Evolutionary conservation across 1,140 invertebrate genomes (phyloP).

Genomic region (Orussus abietinus): DNA sequence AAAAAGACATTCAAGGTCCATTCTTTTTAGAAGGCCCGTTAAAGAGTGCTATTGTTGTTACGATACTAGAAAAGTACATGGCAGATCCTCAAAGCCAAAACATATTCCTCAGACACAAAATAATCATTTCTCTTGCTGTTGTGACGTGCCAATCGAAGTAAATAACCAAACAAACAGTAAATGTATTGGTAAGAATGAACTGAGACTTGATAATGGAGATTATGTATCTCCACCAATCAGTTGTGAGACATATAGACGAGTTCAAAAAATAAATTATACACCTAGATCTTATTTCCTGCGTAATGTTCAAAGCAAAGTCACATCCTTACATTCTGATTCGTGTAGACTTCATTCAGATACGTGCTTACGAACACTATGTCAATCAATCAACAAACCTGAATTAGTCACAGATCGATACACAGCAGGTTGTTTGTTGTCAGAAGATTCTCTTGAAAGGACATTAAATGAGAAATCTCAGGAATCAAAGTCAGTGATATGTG

Average conservation of each 20-base stretch:
- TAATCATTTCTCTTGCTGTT: neutral
- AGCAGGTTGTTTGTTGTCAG: neutral
- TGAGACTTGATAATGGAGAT: neutral
- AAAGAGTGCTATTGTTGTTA: slow-evolving; percentile 39
- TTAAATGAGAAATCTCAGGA: neutral
- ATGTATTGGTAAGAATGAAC: neutral
- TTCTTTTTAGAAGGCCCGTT: slow-evolving; percentile 26
- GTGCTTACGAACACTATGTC: neutral
- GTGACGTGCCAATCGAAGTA: neutral
- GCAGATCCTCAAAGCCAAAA: slow-evolving; percentile 18
- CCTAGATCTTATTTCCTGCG: slow-evolving; percentile 41
- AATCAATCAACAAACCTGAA: too few species aligned
- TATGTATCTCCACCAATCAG: slow-evolving; percentile 18
- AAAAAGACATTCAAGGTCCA: slow-evolving; percentile 21
- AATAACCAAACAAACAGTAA: neutral
- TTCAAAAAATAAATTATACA: slow-evolving; percentile 33
- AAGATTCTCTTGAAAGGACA: neutral
- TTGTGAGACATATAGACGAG: slow-evolving; percentile 29
- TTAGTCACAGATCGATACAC: neutral
- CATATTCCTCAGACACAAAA: slow-evolving; percentile 2
- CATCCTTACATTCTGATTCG: too few species aligned
- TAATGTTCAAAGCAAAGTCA: slow-evolving; percentile 27
- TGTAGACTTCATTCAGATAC: too few species aligned
- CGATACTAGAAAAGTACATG: slow-evolving; percentile 18
- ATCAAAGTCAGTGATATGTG: neutral